phyloP scores from a whole-genome alignment of 2,113 vertebrate genomes.

The Taurulus bubalis region DNA sequence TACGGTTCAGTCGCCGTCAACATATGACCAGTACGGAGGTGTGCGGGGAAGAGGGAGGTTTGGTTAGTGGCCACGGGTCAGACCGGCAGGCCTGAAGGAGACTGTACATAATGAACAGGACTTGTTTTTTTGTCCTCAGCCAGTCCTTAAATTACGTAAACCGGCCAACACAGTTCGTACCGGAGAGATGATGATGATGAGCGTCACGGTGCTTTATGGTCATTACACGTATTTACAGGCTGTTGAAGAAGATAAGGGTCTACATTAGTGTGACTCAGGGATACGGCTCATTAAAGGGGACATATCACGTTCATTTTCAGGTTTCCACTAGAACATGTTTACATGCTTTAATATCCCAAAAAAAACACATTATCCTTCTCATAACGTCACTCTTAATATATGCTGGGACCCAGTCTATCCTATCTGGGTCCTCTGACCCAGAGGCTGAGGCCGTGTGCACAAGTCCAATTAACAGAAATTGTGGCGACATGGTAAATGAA shows the following conservation, averaged over 20 bases:
- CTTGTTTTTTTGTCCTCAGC: not conserved
- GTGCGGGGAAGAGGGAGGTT: too few species aligned
- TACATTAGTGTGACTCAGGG: not conserved
- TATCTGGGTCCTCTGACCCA: not conserved
- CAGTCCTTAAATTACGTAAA: not conserved
- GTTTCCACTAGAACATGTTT: not conserved
- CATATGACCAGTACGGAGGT: not conserved
- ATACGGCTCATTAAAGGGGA: not conserved
- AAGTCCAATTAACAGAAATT: not conserved
- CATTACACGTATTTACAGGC: conserved; percentile 2
- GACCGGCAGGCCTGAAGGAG: not conserved
- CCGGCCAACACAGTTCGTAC: not conserved
- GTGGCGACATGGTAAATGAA: not conserved
- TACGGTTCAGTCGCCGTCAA: not conserved
- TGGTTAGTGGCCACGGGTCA: not conserved
- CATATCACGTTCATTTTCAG: too few species aligned
- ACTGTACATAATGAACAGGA: conserved; percentile 1
- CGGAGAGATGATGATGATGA: not conserved
- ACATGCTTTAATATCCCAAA: not conserved
- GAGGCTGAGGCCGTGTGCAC: not conserved
- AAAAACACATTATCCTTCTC: not conserved
- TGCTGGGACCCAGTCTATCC: too few species aligned
- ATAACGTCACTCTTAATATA: too few species aligned
- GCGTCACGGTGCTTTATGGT: not conserved
- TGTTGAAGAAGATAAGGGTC: not conserved